Evolutionary conservation across 2,113 vertebrate species (phyloP).

Genomic region (Elephas maximus): DNA sequence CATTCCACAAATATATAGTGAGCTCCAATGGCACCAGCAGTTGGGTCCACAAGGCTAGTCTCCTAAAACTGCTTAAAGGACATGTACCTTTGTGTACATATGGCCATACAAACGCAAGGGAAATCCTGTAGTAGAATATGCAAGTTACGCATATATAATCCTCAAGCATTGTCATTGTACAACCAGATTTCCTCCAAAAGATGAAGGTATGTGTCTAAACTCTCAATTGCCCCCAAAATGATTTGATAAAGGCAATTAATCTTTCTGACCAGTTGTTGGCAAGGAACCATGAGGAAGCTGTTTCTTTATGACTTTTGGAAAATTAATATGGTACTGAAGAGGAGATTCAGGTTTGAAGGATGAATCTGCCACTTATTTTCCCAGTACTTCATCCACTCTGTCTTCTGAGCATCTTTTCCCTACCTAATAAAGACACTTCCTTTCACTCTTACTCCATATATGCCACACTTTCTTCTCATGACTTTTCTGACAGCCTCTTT

Average conservation of each 20-base stretch:
- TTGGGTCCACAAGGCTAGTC: background rate
- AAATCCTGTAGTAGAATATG: background rate
- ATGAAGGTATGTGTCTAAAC: background rate
- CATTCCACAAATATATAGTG: background rate
- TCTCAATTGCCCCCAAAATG: background rate
- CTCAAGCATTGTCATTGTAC: background rate
- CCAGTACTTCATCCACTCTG: background rate
- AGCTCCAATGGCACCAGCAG: background rate
- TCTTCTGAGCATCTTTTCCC: background rate
- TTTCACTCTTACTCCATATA: background rate
- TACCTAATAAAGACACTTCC: background rate
- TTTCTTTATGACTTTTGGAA: background rate
- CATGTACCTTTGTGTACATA: background rate
- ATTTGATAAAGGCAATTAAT: background rate
- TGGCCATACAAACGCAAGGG: background rate
- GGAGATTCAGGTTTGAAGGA: background rate
- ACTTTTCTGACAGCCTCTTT: slow-evolving; percentile 63
- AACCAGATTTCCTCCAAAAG: background rate
- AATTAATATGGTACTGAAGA: background rate
- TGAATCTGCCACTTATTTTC: background rate
- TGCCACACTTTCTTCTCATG: background rate
- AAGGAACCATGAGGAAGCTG: background rate
- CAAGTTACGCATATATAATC: background rate
- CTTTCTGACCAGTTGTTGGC: background rate
- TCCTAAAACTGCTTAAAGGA: background rate